Evolutionary conservation across 2,113 vertebrate genomes (phyloP).

Genomic region (Loxodonta africana): DNA sequence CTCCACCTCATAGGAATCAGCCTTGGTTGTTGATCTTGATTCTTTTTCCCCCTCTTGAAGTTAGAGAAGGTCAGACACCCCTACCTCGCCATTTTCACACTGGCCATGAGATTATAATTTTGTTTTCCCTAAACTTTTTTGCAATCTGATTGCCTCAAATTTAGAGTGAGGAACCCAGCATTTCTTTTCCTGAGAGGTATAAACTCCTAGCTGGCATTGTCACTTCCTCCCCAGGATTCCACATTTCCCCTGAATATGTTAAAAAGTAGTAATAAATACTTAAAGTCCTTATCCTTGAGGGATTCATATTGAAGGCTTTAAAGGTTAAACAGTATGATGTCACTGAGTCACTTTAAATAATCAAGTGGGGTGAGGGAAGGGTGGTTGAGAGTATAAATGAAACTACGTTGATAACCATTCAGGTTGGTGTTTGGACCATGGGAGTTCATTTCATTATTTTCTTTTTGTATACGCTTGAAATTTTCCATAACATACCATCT

Average conservation of each 20-base stretch:
- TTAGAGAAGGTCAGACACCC: no score
- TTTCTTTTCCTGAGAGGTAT: background rate
- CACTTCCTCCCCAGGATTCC: constrained; percentile 12
- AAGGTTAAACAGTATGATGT: background rate
- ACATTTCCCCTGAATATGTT: background rate
- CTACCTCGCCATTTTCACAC: no score
- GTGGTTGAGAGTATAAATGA: background rate
- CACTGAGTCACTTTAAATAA: constrained; percentile 1
- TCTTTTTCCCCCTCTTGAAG: no score
- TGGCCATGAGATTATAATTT: background rate
- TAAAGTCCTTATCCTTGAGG: background rate
- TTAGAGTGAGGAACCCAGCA: background rate
- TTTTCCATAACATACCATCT: background rate
- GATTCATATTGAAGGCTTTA: background rate
- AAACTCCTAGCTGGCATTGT: background rate
- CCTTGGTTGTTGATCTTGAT: no score
- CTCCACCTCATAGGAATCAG: no score
- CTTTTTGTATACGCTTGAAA: background rate
- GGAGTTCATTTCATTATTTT: background rate
- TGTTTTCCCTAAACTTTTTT: background rate
- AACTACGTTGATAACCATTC: background rate
- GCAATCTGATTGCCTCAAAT: background rate
- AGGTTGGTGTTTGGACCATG: background rate
- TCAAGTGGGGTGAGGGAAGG: background rate
- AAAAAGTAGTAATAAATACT: background rate